Conservation (phyloP, 1,140 invertebrate genomes). For the Conus betulinus region DNA sequence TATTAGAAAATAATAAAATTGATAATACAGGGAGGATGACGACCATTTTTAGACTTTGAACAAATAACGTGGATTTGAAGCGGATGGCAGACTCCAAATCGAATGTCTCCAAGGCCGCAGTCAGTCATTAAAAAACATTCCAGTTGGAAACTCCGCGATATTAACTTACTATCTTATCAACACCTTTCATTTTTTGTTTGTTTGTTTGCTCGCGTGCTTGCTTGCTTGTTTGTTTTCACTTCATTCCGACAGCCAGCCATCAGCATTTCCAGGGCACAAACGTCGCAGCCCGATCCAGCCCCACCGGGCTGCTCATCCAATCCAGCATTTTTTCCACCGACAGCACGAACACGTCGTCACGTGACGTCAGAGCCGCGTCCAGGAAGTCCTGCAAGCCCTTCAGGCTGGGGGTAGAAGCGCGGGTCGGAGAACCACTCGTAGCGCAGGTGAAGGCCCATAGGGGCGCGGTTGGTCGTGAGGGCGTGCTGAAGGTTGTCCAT, state of each 20-base stretch:
- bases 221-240: too few species aligned
- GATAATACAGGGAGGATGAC: too few species aligned
- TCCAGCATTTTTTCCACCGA: conserved; percentile 94
- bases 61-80: too few species aligned
- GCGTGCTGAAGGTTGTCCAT: conserved; percentile 56
- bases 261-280: conserved; percentile 33
- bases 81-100: too few species aligned
- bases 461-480: conserved; percentile 60
- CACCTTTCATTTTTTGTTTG: too few species aligned
- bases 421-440: conserved; percentile 57
- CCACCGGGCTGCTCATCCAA: conserved; percentile 92
- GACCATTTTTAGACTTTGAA: too few species aligned
- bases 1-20: too few species aligned
- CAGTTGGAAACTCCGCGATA: too few species aligned
- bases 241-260: not conserved
- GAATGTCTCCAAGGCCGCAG: too few species aligned
- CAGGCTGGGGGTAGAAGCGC: conserved; percentile 16
- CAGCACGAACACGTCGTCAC: conserved; percentile 92
- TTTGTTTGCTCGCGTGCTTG: too few species aligned
- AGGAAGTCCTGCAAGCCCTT: conserved; percentile 55
- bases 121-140: too few species aligned
- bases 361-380: conserved; percentile 36
- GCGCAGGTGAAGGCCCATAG: conserved; percentile 66
- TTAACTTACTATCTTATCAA: too few species aligned
- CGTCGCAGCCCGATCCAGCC: conserved; percentile 26